Base-by-base conservation (phyloP, 1,140 invertebrate genomes). In the Ladona fulva region DNA sequence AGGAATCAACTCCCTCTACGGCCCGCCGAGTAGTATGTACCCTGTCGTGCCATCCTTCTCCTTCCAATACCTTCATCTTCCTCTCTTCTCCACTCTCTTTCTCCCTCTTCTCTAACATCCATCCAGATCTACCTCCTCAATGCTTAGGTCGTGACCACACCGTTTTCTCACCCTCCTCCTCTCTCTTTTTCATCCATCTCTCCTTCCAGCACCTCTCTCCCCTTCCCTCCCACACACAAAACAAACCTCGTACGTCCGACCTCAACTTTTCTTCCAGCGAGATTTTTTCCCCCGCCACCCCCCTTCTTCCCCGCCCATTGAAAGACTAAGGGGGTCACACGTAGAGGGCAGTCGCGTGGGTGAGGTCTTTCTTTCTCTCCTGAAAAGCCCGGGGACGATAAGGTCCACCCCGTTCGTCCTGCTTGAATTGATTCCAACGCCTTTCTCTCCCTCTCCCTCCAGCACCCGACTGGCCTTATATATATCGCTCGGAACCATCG, bases 241-340 rank as follows among this genome's bases (percentile, higher is more conserved):
- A 85, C 84, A 85, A 84, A 83, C 83, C 80, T 81, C 79, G 59
- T 29, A 81, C 80, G 79, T 82, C 82, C 79, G 81, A 81, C 78
- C 81, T 76, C 76, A 22, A 25, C 22, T 66, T 76, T 75, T 76
- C 14, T 10, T 74, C 74, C 80, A 79, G 80, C 75, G n/a, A n/a
- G n/a, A 42, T 79, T 80, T 80, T 78, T 78, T 79, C 24, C 24
- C 78, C 59, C 78, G 75, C 74, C 25, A 79, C 79, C 80, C 79
- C 80, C 74, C 78, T 80, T 22, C 59, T 24, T 81, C 80, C 76
- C 75, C 79, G 81, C 82, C 80, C 75, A 37, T 81, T 66, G 52
- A 66, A 66, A 22, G 81, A 80, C 82, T 84, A 85, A 84, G 83
- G 83, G 84, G 83, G 82, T 83, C 81, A 83, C 83, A 82, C 81